phyloP scores from a whole-genome alignment of 92 coral and sea anemone species.

The Desmophyllum pertusum region DNA sequence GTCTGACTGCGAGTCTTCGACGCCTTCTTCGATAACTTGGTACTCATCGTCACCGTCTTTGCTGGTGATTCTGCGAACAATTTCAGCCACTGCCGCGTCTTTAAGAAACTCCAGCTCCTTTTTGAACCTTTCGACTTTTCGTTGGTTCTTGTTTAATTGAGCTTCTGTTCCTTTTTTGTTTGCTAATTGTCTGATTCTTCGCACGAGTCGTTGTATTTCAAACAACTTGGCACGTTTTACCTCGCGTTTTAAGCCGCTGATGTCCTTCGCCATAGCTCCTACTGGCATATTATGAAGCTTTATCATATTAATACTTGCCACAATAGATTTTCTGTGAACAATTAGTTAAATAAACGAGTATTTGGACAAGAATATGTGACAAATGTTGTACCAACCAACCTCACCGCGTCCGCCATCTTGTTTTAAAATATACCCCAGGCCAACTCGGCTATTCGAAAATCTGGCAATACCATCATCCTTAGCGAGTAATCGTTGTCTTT shows the following conservation, averaged over 20 bases:
- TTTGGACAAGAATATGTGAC: neutral
- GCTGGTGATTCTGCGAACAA: slow-evolving; percentile 20
- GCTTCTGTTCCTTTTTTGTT: slow-evolving; percentile 77
- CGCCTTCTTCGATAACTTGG: neutral
- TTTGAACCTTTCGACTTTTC: slow-evolving; percentile 67
- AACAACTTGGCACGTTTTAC: slow-evolving; percentile 80
- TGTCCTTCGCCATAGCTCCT: slow-evolving; percentile 8
- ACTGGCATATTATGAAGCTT: too few species aligned
- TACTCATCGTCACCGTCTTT: neutral
- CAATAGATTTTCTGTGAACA: neutral
- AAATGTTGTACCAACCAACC: neutral
- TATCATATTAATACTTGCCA: neutral
- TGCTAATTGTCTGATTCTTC: slow-evolving; percentile 70
- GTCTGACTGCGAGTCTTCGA: slow-evolving; percentile 4
- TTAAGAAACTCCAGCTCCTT: slow-evolving; percentile 77
- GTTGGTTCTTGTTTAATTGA: slow-evolving; percentile 78
- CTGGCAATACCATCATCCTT: slow-evolving; percentile 17
- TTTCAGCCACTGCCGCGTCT: slow-evolving; percentile 50
- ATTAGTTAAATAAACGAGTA: neutral
- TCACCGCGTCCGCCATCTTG: slow-evolving; percentile 60
- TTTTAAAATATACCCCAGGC: slow-evolving; percentile 29
- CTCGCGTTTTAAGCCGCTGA: slow-evolving; percentile 55
- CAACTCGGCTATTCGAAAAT: neutral
- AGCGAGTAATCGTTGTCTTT: neutral
- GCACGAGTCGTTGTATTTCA: slow-evolving; percentile 75